phyloP scores from a whole-genome alignment of 2,888 invertebrate species.

The Phorcus lineatus region DNA sequence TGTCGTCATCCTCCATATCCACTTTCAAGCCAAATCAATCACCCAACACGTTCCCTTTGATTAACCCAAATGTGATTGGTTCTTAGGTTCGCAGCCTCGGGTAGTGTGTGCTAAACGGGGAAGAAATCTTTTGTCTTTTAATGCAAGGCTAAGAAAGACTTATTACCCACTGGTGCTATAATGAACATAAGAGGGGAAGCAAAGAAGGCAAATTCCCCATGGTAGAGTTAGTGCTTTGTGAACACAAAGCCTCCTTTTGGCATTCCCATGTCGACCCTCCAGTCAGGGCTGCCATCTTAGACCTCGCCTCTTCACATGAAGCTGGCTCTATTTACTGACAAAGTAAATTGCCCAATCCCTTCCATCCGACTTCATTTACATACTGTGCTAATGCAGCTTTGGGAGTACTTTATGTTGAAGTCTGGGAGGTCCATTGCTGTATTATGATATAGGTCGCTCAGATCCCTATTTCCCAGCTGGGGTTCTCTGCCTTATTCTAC shows the following conservation, averaged over 20 bases:
- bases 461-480: no score
- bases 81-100: conserved; percentile 17
- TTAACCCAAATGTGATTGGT: conserved; percentile 17
- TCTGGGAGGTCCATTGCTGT: no score
- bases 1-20: background rate
- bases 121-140: conserved; percentile 24
- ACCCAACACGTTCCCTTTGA: background rate
- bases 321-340: background rate
- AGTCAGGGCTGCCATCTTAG: background rate
- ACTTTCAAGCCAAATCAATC: conserved; percentile 11
- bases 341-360: background rate
- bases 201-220: conserved; percentile 19
- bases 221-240: conserved; percentile 7
- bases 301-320: background rate
- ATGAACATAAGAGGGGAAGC: conserved; percentile 9
- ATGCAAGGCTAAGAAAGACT: conserved; percentile 7
- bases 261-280: background rate
- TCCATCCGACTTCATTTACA: background rate
- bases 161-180: conserved; percentile 17
- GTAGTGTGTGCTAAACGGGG: background rate
- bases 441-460: no score
- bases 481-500: no score
- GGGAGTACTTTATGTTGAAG: no score
- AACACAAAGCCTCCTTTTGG: background rate
- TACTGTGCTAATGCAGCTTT: no score